Percentiles rank a stretch among this genome's conserved stretches.
Evolutionary conservation across 1,140 invertebrate species (phyloP).

Genomic region (Asobara japonica): DNA sequence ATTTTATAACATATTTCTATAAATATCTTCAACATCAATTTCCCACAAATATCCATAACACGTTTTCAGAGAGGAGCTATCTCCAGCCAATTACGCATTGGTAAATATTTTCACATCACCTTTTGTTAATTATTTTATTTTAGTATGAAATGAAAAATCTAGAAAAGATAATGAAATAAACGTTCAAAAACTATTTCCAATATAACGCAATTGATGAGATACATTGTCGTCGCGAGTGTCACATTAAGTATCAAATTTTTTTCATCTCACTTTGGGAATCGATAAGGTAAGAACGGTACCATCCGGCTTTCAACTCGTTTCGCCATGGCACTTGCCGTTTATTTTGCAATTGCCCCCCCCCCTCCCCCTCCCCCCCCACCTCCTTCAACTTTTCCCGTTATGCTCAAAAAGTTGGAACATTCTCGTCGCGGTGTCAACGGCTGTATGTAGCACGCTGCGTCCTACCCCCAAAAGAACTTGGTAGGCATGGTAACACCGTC

Average conservation of each 20-base stretch:
- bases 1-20: too few relatives aligned
- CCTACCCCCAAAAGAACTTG: conserved; percentile 12
- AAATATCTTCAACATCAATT: too few relatives aligned
- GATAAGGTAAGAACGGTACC: conserved; percentile 8
- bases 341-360: conserved; percentile 25
- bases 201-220: too few relatives aligned
- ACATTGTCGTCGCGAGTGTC: too few relatives aligned
- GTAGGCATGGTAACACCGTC: conserved; percentile 11
- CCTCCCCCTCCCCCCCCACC: background rate
- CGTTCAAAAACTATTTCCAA: too few relatives aligned
- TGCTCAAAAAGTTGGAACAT: conserved; percentile 27
- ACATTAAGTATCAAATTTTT: background rate
- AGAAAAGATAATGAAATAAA: too few relatives aligned
- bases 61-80: too few relatives aligned
- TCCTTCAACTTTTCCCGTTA: conserved; percentile 30
- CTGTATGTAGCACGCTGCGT: conserved; percentile 17
- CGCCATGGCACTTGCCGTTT: conserved; percentile 7
- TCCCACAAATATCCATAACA: too few relatives aligned
- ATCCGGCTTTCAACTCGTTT: conserved; percentile 26
- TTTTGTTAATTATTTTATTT: too few relatives aligned
- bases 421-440: conserved; percentile 26
- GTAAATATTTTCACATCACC: too few relatives aligned
- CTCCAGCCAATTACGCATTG: too few relatives aligned
- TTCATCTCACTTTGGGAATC: background rate
- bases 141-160: too few relatives aligned